A percentile compares a stretch with the other conserved stretches of the same genome.
Conservation (phyloP, 2,888 invertebrate genomes). For the Andrena praecox region DNA sequence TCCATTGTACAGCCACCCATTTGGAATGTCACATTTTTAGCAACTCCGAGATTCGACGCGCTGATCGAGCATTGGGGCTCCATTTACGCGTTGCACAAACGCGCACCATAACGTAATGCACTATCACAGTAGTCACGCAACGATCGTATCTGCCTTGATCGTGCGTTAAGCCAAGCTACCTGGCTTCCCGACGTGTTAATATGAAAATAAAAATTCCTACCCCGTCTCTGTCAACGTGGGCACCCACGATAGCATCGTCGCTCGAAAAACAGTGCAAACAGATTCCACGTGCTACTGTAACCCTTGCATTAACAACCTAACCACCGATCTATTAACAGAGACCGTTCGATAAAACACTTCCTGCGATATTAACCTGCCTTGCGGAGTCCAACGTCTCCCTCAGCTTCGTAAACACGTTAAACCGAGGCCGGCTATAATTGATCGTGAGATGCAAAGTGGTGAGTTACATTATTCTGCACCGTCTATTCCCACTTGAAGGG, state of each 20-base stretch:
- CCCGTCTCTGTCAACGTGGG: background rate
- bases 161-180: constrained; percentile 3
- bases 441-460: background rate
- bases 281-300: background rate
- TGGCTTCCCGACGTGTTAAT: constrained; percentile 2
- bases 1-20: background rate
- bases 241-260: background rate
- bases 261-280: background rate
- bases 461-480: background rate
- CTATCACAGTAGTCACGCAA: constrained; percentile 34
- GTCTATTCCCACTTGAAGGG: background rate
- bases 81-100: constrained; percentile 23
- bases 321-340: background rate
- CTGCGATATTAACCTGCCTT: background rate
- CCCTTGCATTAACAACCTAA: background rate
- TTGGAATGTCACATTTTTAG: constrained; percentile 7
- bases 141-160: constrained; percentile 6
- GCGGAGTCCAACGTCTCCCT: background rate
- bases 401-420: too few relatives aligned
- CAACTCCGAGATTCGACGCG: background rate
- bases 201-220: constrained; percentile 1
- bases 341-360: background rate
- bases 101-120: constrained; percentile 10
- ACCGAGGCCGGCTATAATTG: background rate
- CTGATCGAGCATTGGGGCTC: constrained; percentile 8